Evolutionary conservation across 2,113 vertebrate genomes (phyloP).

Genomic region (Vulpes ferrilata): DNA sequence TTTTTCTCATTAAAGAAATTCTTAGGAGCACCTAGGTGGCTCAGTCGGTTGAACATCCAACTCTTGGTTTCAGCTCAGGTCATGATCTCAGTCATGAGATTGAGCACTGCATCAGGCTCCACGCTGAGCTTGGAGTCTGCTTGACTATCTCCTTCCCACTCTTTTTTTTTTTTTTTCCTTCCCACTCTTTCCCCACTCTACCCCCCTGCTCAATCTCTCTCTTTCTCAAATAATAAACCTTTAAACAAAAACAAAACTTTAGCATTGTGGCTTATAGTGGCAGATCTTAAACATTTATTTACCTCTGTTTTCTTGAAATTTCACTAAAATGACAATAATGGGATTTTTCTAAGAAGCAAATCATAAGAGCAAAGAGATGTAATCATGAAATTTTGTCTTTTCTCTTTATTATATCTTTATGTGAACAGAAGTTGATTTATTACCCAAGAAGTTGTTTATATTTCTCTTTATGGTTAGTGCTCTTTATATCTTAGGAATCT

Average conservation of each 20-base stretch:
- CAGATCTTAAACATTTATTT: neutral
- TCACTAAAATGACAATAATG: neutral
- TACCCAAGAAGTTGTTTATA: neutral
- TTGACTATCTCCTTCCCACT: no score
- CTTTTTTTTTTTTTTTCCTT: no score
- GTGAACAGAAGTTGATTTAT: neutral
- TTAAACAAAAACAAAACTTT: neutral
- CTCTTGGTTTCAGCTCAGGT: neutral
- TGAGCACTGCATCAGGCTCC: fast-evolving
- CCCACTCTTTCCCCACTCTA: no score
- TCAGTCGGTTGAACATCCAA: neutral
- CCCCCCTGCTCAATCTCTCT: no score
- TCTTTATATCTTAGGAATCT: neutral
- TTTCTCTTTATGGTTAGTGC: neutral
- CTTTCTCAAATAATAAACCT: neutral
- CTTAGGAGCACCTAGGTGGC: neutral
- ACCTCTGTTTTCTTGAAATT: neutral
- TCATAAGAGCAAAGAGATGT: neutral
- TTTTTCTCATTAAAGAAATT: constrained; percentile 26
- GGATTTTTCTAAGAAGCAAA: neutral
- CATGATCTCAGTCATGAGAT: neutral
- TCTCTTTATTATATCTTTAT: neutral
- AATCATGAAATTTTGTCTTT: neutral
- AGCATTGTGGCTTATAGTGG: neutral
- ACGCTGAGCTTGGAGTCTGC: neutral